phyloP scores from a whole-genome alignment of 2,113 vertebrate species.

The Perca fluviatilis region DNA sequence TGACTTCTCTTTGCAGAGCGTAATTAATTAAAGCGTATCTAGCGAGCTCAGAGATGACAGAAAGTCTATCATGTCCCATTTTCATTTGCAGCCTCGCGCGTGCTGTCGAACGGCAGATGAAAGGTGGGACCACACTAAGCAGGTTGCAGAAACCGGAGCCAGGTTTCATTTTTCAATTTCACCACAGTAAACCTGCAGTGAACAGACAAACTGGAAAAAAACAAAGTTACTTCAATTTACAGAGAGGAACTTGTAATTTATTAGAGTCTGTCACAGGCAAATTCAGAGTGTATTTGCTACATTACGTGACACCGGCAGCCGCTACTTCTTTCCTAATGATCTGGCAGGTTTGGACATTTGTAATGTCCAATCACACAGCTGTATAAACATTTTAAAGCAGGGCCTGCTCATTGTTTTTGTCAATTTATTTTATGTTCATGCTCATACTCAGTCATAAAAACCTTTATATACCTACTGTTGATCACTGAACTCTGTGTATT shows the following conservation, averaged over 20 bases:
- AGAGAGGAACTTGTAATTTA: conserved; percentile 24
- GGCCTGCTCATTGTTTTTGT: not conserved
- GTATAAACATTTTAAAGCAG: conserved; percentile 24
- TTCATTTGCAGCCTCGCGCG: conserved; percentile 22
- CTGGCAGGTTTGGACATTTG: conserved; percentile 25
- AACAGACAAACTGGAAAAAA: conserved; percentile 45
- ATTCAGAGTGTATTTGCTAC: conserved; percentile 27
- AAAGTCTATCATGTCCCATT: conserved; percentile 54
- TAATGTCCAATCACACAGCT: not conserved
- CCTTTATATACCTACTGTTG: not conserved
- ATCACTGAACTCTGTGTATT: conserved; percentile 12
- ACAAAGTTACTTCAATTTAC: conserved; percentile 34
- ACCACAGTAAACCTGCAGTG: conserved; percentile 18
- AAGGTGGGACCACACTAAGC: conserved; percentile 45
- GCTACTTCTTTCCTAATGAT: not conserved
- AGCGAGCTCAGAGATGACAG: conserved; percentile 49
- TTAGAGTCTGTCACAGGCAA: conserved; percentile 29
- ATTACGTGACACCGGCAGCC: not conserved
- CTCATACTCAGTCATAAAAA: conserved; percentile 12
- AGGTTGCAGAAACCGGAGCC: conserved; percentile 11
- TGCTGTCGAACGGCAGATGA: conserved; percentile 31
- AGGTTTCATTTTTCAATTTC: conserved; percentile 48
- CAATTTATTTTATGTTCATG: not conserved
- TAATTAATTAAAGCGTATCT: conserved; percentile 71
- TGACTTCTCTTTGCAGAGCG: conserved; percentile 30